Evolutionary conservation across 2,888 invertebrate species (phyloP).

Genomic region (Neoscelio sp.): DNA sequence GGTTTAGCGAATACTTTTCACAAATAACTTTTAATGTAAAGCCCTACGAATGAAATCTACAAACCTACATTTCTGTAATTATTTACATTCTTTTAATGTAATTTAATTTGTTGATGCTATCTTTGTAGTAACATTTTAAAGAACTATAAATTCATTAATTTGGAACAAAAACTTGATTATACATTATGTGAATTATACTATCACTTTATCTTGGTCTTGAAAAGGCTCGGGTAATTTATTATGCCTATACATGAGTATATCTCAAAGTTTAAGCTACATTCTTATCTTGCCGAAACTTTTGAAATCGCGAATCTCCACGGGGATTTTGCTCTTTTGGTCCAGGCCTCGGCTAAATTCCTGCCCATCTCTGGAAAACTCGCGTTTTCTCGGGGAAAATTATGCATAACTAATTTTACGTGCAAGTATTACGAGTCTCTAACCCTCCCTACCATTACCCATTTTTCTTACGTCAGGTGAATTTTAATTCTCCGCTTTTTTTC

Average conservation of each 20-base stretch:
- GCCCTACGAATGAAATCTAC: too few species aligned
- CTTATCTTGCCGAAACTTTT: slow-evolving; percentile 61
- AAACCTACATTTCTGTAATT: too few species aligned
- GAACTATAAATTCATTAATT: slow-evolving; percentile 2
- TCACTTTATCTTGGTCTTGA: slow-evolving; percentile 27
- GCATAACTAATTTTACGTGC: slow-evolving; percentile 67
- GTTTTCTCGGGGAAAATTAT: slow-evolving; percentile 64
- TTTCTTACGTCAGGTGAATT: slow-evolving; percentile 54
- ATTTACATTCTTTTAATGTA: too few species aligned
- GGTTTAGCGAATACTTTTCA: too few species aligned
- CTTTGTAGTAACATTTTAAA: slow-evolving; percentile 1
- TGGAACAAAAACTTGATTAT: slow-evolving; percentile 6
- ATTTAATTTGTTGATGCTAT: neutral
- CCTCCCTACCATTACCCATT: slow-evolving; percentile 36
- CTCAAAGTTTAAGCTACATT: slow-evolving; percentile 47
- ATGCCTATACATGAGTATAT: slow-evolving; percentile 35
- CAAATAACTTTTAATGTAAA: too few species aligned
- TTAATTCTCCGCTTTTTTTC: slow-evolving; percentile 45
- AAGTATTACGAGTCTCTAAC: slow-evolving; percentile 44
- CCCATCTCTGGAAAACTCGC: slow-evolving; percentile 43
- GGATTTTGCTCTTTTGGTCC: slow-evolving; percentile 40
- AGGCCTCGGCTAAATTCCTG: slow-evolving; percentile 37
- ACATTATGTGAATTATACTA: slow-evolving; percentile 18
- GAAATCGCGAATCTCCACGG: slow-evolving; percentile 53
- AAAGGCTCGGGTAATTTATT: slow-evolving; percentile 39